phyloP scores from a whole-genome alignment of 2,113 vertebrate genomes.

The Lontra canadensis region DNA sequence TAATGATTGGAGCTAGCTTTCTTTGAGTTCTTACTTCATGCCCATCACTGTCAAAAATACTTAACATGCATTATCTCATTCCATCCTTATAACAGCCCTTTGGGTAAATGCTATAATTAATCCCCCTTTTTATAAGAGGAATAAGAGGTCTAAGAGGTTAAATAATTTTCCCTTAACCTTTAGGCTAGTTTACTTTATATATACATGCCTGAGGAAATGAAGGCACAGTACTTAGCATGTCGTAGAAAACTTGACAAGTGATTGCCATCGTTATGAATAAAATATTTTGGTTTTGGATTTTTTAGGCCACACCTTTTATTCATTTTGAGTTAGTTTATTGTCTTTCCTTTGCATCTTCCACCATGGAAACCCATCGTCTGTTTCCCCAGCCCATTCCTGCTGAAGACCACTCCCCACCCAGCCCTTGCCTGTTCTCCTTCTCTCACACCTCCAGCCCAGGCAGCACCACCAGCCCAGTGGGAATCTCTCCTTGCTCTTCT shows the following conservation, averaged over 20 bases:
- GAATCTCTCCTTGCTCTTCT: neutral
- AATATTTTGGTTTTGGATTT: neutral
- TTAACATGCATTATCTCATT: constrained; percentile 1
- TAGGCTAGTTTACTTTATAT: neutral
- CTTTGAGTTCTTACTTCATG: neutral
- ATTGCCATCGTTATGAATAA: neutral
- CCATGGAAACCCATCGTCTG: neutral
- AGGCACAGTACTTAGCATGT: neutral
- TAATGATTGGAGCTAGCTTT: neutral
- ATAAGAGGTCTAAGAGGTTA: neutral
- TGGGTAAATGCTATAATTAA: constrained; percentile 3
- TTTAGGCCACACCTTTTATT: neutral
- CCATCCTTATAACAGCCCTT: neutral
- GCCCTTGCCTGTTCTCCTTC: neutral
- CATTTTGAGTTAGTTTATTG: neutral
- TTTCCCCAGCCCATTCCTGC: neutral
- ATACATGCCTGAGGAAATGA: neutral
- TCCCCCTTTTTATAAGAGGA: constrained; percentile 13
- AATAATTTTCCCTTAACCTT: neutral
- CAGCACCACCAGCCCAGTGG: neutral
- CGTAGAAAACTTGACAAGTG: neutral
- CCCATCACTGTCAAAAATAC: neutral
- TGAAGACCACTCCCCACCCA: neutral
- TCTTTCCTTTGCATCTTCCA: neutral
- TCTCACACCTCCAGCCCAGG: accelerated